Evolutionary conservation across 1,140 invertebrate genomes (phyloP), one percentile per base, ranked within the genome.

Genomic region (Charaxes varanes): DNA sequence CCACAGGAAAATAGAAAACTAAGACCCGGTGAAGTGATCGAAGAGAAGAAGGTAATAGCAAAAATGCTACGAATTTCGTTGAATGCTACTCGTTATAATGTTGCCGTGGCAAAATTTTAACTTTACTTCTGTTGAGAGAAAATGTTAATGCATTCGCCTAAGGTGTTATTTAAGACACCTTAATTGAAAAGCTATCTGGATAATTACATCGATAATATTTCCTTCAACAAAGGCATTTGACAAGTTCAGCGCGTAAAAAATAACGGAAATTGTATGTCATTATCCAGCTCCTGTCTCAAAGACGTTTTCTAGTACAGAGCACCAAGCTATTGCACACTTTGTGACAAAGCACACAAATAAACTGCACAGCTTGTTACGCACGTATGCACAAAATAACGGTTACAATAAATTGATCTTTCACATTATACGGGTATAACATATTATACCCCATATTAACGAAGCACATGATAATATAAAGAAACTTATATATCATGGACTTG

Each of bases 21-120:
- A 86, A 93, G 94, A 69, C 94, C 94, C 50, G 94, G 94, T 82
- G 94, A 96, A 88, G 92, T 96, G 84, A 76, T 93, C 78, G 94
- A 95, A 86, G 94, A 96, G 72, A 93, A 91, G 87, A 94, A 94
- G 94, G 94, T 96, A 94, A 95, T 93, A 93, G 93, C 92, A 94
- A 93, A 94, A 63, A 57, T 47, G 70, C 68, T 72, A 66, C 63
- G 62, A 73, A 61, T 62, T 69, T 61, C 62, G 53, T 47, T 83
- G 77, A 79, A 83, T 83, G 79, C 74, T 80, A 66, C 69, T 55
- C 71, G 68, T 74, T 64, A 73, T 62, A 43, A 62, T 66, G 62
- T 70, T 66, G 73, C 73, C 76, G 73, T 81, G 64, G 69, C 62
- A 65, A 59, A 66, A 62, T 49, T 54, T 79, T 81, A 81, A 79